These are phyloP conservation scores for Galagoides demidoff DNA, from an alignment of 2,797 vertebrate genomes.

Conservation along the genomic window DNA sequence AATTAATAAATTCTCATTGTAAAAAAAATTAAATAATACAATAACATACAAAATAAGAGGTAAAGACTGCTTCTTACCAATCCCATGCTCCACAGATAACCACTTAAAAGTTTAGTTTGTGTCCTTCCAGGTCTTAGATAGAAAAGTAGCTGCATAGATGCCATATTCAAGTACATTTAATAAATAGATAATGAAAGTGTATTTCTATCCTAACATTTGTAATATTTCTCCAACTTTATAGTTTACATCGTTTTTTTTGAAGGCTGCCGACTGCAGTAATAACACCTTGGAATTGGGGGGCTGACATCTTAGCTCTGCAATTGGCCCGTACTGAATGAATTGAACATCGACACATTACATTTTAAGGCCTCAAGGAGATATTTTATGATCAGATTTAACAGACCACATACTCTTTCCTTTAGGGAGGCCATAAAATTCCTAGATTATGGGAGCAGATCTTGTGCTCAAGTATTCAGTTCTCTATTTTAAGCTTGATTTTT, in stretches of 20 bases:
- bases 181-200: not conserved
- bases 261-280: not conserved
- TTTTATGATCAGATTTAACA: constrained; percentile 75
- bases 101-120: constrained; percentile 20
- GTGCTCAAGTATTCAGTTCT: constrained; percentile 60
- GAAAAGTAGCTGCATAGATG: not conserved
- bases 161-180: not conserved
- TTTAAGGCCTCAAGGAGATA: constrained; percentile 69
- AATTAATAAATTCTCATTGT: constrained; percentile 13
- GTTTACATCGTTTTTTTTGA: not conserved
- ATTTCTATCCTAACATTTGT: constrained; percentile 28
- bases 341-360: constrained; percentile 12
- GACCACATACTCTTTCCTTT: constrained; percentile 71
- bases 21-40: not conserved
- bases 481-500: constrained; percentile 72
- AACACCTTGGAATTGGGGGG: not conserved
- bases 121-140: not conserved
- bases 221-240: not conserved
- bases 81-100: not conserved
- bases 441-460: constrained; percentile 61
- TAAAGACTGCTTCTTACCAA: not conserved
- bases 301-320: not conserved
- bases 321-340: not conserved
- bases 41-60: not conserved
- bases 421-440: constrained; percentile 69